Evolutionary conservation across 2,797 vertebrate species (phyloP), one percentile per base, ranked within the genome.

Genomic region (Diceros bicornis): DNA sequence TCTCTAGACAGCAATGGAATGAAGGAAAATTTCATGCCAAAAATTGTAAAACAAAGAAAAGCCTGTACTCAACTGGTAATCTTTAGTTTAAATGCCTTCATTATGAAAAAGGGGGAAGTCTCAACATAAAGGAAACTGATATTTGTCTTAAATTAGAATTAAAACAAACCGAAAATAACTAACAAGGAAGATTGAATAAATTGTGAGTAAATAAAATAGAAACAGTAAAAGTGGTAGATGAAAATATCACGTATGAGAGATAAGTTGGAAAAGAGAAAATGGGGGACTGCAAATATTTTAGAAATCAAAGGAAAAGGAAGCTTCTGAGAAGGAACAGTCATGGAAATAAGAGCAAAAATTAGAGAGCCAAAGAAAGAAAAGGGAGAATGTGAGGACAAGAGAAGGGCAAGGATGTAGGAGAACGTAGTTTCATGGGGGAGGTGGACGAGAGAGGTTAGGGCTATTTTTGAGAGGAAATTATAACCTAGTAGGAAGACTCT

Each of bases 1-100:
- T 92, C 52, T 75, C 37, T 68, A 93, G 90, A 91, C 94, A 89
- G 21, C 37, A 61, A 21, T 79, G 37, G 94, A 89, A 88, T 12
- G 69, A 72, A n/a, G 34, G 89, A 78, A 44, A 93, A n/a, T n/a
- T 44, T 29, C 16, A 68, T 50, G 32, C 16, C 20, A 25, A 95
- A 94, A 78, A 44, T 50, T 61, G 82, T 66, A 72, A 44, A 27
- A n/a, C 7, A 55, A 34, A 94, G 27, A 52, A 81, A 83, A 81
- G 52, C 3, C 37, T 66, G 37, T 47, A n/a, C 9, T 91, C 29
- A 93, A 6, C 20, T 85, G 34, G 72, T 72, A 77, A 13, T 69
- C 4, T 29, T 91, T 47, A 75, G 17, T 71, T 72, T 88, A 68
- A 89, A 84, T 57, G 6, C 11, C 6, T 86, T 89, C 17, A 44